phyloP scores from a whole-genome alignment of 1,140 invertebrate species.

The Drosophila melanogaster region Release_6_plus_ISO1_MT NT_033777.3:18681001-18681500 shows the following conservation, averaged over 20 bases:
- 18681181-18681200: neutral
- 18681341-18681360: constrained; percentile 55
- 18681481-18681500: constrained; percentile 2
- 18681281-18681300: constrained; percentile 49
- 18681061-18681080: constrained; percentile 89
- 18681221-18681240: constrained; percentile 78
- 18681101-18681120: constrained; percentile 9
- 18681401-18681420: constrained; percentile 7
- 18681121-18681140: neutral
- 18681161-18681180: too few species aligned
- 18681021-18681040: constrained; percentile 97
- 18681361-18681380: constrained; percentile 63
- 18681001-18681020: constrained; percentile 96
- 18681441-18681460: constrained; percentile 46
- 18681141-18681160: constrained; percentile 11
- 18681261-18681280: constrained; percentile 64
- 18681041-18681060: constrained; percentile 96
- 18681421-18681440: constrained; percentile 64
- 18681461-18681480: constrained; percentile 1
- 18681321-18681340: constrained; percentile 61
- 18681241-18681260: constrained; percentile 80
- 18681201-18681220: constrained; percentile 26
- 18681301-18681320: constrained; percentile 73
- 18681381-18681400: neutral
- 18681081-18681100: constrained; percentile 1